These are phyloP conservation scores for Colletes gigas DNA, from an alignment of 1,140 invertebrate species.

Conservation along the genomic window DNA sequence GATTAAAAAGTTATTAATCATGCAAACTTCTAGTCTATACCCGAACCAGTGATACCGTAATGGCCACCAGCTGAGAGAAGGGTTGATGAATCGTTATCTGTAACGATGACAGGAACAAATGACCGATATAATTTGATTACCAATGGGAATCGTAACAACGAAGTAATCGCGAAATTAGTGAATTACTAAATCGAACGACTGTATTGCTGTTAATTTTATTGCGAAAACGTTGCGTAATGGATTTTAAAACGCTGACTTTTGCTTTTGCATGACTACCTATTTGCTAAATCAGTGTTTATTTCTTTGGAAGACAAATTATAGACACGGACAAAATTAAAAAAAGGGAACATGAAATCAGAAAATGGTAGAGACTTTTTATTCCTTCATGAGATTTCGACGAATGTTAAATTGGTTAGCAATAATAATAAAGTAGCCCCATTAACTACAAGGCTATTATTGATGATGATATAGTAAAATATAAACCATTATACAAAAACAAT, in stretches of 20 bases:
- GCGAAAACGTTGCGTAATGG: background rate
- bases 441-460: too few relatives aligned
- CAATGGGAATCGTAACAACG: slow-evolving; percentile 14
- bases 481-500: too few relatives aligned
- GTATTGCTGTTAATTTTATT: background rate
- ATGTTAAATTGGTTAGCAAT: too few relatives aligned
- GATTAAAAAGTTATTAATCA: background rate
- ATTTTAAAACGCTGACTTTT: slow-evolving; percentile 11
- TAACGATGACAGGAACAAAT: background rate
- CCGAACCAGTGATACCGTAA: background rate
- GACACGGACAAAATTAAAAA: too few relatives aligned
- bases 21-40: background rate
- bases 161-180: slow-evolving; percentile 22
- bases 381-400: too few relatives aligned
- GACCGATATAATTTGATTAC: slow-evolving; percentile 17
- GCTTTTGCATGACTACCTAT: background rate
- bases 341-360: too few relatives aligned
- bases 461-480: too few relatives aligned
- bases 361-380: too few relatives aligned
- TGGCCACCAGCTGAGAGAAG: background rate
- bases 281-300: background rate
- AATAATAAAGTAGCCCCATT: too few relatives aligned
- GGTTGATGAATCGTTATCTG: background rate
- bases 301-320: background rate
- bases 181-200: background rate